phyloP scores from a whole-genome alignment of 37 sponge, comb jelly and placozoan species.

The Eunapius fragilis region DNA sequence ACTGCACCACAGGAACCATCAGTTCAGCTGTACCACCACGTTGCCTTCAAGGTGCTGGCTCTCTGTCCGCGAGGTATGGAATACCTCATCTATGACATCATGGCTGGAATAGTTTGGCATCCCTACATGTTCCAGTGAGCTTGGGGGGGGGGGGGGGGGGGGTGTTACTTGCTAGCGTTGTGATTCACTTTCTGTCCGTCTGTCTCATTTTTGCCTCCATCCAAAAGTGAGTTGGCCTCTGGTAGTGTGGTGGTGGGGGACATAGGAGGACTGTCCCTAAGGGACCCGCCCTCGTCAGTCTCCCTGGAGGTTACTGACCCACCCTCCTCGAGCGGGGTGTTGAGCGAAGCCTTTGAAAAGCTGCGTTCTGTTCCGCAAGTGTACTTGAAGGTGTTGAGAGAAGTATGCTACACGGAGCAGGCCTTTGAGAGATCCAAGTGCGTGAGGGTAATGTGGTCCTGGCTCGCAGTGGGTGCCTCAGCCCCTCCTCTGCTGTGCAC shows the following conservation, averaged over 20 bases:
- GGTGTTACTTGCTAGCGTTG: background rate
- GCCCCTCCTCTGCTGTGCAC: background rate
- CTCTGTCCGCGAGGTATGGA: constrained; percentile 60
- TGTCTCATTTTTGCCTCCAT: no score
- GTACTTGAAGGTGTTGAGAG: background rate
- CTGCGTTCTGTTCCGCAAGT: background rate
- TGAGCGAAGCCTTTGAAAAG: background rate
- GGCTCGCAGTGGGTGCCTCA: background rate
- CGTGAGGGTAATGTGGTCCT: background rate
- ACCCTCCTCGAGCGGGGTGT: background rate
- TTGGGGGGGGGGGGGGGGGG: no score
- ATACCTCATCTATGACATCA: constrained; percentile 5
- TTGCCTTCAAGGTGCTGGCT: constrained; percentile 34
- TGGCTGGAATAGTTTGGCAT: constrained; percentile 30
- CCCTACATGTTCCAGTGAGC: constrained; percentile 23
- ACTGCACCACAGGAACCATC: background rate
- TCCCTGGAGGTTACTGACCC: background rate
- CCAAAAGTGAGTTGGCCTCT: background rate
- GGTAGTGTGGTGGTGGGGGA: background rate
- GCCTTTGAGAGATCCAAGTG: background rate
- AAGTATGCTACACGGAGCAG: background rate
- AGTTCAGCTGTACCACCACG: constrained; percentile 12
- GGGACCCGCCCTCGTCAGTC: constrained; percentile 22
- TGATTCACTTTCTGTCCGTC: background rate
- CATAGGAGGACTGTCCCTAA: constrained; percentile 18